Base-by-base conservation (phyloP, 2,888 invertebrate species). In the Timandra comae region DNA sequence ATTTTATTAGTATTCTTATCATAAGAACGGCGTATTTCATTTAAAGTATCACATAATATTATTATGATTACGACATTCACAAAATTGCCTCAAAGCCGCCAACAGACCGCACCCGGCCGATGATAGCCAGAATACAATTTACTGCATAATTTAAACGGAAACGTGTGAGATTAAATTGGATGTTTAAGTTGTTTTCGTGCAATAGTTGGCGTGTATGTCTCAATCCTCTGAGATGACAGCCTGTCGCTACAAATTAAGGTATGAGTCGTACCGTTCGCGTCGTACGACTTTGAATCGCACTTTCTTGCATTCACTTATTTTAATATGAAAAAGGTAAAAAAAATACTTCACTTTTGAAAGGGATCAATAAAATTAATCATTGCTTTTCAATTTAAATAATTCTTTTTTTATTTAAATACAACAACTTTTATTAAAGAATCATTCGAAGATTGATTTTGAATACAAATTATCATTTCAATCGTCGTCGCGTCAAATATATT, bases 221-320 rank as follows among this genome's bases (percentile, higher is more conserved):
- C 67, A 73, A 74, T 76, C 59, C 56, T 37, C 44, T 26, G 38
- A 63, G 59, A 64, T 61, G 69, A 64, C 60, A 61, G 55, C 50
- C 51, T 52, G 62, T 66, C 63, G 40, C 44, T 44, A 53, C 58
- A 63, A 60, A 69, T 72, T 63, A 60, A 62, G 55, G 52, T 52
- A 49, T 54, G 58, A 50, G 33, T 40, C 43, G 53, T 49, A 59
- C n/a, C n/a, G n/a, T n/a, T n/a, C n/a, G n/a, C n/a, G n/a, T n/a
- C n/a, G n/a, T n/a, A n/a, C n/a, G 55, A 44, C 46, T 46, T 49
- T 37, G 43, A 46, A 39, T 30, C 44, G 30, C 31, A 49, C 52
- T 56, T 62, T 56, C 56, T 32, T 47, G 57, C 52, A 43, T 60
- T 60, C 59, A 63, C 59, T 56, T 55, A 41, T 49, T 16, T 16